Evolutionary conservation across 2,797 vertebrate species (phyloP).

Genomic region (Glossophaga mutica): DNA sequence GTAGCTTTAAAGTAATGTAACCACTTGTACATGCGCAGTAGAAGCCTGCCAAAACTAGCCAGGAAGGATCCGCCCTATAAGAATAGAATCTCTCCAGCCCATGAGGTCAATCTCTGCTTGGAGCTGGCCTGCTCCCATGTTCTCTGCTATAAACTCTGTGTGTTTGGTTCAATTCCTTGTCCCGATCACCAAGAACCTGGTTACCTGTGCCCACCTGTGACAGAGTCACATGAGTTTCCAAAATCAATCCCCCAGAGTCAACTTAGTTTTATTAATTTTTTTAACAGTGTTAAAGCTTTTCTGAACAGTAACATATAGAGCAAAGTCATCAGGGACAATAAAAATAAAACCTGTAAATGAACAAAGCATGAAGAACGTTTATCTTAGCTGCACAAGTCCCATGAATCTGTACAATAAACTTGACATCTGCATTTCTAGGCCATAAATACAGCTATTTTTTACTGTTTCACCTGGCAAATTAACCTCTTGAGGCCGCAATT

Average conservation of each 20-base stretch:
- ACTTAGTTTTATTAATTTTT: neutral
- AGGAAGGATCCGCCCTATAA: no score
- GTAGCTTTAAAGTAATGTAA: no score
- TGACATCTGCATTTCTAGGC: neutral
- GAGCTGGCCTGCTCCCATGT: no score
- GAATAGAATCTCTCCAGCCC: no score
- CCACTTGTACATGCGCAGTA: no score
- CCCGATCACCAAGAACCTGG: no score
- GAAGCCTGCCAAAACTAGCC: no score
- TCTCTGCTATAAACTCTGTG: no score
- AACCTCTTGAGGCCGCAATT: neutral
- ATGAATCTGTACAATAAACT: neutral
- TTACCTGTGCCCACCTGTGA: no score
- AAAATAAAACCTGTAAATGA: neutral
- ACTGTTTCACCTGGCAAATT: neutral
- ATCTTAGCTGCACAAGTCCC: neutral
- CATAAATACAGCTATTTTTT: neutral
- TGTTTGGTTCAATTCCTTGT: no score
- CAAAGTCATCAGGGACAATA: neutral
- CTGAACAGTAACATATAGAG: neutral
- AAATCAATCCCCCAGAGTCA: constrained; percentile 5
- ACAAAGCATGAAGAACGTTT: neutral
- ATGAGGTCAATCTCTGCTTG: no score
- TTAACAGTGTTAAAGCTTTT: constrained; percentile 5
- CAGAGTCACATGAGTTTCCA: constrained; percentile 31